Percentiles rank a stretch among this genome's conserved stretches.
Conservation (phyloP, 2,113 vertebrate genomes). For the Chionis minor region DNA sequence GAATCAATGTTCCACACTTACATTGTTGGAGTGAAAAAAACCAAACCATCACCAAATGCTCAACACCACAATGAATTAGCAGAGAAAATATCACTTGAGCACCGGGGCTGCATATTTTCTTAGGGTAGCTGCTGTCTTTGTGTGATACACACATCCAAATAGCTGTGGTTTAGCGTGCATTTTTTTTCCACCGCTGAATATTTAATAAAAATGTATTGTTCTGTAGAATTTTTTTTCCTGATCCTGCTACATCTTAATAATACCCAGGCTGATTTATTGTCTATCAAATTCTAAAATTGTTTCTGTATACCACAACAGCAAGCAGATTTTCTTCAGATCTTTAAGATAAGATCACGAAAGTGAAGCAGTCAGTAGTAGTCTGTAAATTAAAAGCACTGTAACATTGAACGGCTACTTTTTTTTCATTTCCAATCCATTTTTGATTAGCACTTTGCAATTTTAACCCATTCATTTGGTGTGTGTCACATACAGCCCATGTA, state of each 20-base stretch:
- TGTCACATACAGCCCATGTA: too few species aligned
- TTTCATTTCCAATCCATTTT: neutral
- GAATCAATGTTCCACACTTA: neutral
- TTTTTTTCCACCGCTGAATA: neutral
- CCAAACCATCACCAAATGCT: neutral
- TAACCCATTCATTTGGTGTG: fast-evolving
- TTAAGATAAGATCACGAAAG: neutral
- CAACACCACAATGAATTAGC: neutral
- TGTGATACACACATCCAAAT: neutral
- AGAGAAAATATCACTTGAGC: neutral
- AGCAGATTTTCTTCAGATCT: neutral
- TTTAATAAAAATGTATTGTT: neutral
- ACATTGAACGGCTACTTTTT: neutral
- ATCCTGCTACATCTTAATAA: neutral
- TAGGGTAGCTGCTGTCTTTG: neutral
- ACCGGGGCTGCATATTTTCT: neutral
- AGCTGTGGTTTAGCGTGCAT: neutral
- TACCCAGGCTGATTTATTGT: neutral
- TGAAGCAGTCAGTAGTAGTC: neutral
- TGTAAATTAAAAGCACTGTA: neutral
- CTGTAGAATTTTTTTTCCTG: neutral
- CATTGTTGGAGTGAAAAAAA: neutral
- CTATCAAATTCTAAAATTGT: neutral
- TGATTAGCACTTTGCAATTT: neutral
- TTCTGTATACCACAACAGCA: neutral